These are phyloP conservation scores for Melanostoma scalare DNA, from an alignment of 2,888 invertebrate genomes.

Conservation along the genomic window DNA sequence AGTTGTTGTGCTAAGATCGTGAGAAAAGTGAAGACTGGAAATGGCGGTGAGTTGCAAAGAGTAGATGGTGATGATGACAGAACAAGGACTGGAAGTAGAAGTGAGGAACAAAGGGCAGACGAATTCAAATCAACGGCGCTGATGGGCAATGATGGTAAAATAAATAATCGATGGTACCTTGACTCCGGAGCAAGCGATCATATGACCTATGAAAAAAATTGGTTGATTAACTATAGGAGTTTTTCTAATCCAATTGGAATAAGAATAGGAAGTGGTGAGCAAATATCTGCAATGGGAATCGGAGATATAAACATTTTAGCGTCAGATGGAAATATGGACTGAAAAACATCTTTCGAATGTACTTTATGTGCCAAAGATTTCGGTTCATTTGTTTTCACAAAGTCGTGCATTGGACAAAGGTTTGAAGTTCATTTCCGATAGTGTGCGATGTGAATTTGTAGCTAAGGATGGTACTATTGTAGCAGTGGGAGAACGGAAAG, in stretches of 20 bases:
- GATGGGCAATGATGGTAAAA: no score
- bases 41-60: no score
- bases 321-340: conserved; percentile 61
- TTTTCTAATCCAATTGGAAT: neutral
- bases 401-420: conserved; percentile 26
- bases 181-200: conserved; percentile 28
- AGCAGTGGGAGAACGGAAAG: conserved; percentile 35
- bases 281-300: conserved; percentile 46
- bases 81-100: no score
- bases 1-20: no score
- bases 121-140: no score
- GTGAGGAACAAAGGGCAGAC: no score
- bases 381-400: conserved; percentile 69
- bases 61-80: no score
- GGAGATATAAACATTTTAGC: conserved; percentile 61
- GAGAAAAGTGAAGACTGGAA: no score
- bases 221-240: conserved; percentile 11
- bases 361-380: conserved; percentile 63
- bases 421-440: conserved; percentile 21
- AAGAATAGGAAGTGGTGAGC: conserved; percentile 50
- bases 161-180: conserved; percentile 4
- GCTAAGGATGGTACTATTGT: conserved; percentile 29
- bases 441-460: conserved; percentile 36
- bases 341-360: conserved; percentile 60
- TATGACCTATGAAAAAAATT: conserved; percentile 7